Percentiles rank a stretch among this genome's conserved stretches.
These are phyloP conservation scores for Tadarida brasiliensis DNA, from an alignment of 2,797 vertebrate genomes.

Conservation along the genomic window DNA sequence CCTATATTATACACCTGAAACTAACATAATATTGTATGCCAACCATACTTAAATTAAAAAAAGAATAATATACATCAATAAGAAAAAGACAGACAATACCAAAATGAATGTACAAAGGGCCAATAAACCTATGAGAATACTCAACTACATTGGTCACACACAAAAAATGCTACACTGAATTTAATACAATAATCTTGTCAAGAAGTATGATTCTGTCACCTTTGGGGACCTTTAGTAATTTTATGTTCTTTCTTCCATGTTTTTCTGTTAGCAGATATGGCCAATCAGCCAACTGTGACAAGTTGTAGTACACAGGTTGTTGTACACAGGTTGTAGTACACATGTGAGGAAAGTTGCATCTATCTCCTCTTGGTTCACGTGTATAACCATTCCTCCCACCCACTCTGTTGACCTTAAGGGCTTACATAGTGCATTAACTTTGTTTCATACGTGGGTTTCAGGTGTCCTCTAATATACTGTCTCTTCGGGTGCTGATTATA, in stretches of 20 bases:
- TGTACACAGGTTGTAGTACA: neutral
- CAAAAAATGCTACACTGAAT: neutral
- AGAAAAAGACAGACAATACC: neutral
- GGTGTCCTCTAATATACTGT: neutral
- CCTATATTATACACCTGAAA: too few relatives aligned
- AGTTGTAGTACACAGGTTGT: neutral
- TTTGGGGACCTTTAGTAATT: neutral
- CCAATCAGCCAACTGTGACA: neutral
- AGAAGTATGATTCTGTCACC: neutral
- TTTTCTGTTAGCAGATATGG: neutral
- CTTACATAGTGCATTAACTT: neutral
- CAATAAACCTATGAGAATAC: neutral
- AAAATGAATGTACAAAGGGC: neutral
- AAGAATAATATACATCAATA: constrained; percentile 16
- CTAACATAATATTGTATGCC: neutral
- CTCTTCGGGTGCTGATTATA: neutral
- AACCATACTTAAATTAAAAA: neutral
- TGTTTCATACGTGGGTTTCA: neutral
- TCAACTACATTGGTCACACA: neutral
- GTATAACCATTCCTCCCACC: neutral
- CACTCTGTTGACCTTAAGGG: neutral
- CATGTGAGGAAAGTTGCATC: neutral
- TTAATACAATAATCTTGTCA: constrained; percentile 14
- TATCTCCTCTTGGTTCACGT: neutral
- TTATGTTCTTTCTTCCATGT: neutral